Evolutionary conservation across 2,113 vertebrate species (phyloP).

Genomic region (Oreochromis aureus): DNA sequence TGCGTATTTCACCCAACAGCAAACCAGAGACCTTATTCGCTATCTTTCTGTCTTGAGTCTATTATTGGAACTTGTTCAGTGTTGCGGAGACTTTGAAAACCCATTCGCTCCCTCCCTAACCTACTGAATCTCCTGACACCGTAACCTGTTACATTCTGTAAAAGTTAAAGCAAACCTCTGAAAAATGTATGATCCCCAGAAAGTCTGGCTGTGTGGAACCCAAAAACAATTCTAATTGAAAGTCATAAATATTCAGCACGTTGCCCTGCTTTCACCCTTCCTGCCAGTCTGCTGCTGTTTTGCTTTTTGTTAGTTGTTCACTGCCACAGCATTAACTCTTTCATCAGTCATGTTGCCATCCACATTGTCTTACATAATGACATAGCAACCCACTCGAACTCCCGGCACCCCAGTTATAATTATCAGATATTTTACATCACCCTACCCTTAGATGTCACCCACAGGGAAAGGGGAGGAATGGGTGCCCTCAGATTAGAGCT

Average conservation of each 20-base stretch:
- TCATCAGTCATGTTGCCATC: not conserved
- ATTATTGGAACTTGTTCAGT: not conserved
- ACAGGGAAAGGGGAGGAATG: not conserved
- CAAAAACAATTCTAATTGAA: not conserved
- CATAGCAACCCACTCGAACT: not conserved
- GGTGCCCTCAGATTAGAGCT: not conserved
- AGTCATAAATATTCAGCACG: slow-evolving; percentile 7
- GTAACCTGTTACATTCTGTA: not conserved
- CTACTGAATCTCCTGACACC: not conserved
- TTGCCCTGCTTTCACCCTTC: not conserved
- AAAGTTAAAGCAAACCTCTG: not conserved
- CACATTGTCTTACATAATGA: not conserved
- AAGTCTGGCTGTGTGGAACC: not conserved
- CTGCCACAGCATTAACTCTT: not conserved
- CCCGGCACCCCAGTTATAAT: not conserved
- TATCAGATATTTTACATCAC: slow-evolving; percentile 1
- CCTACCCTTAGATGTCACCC: not conserved
- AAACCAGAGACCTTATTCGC: not conserved
- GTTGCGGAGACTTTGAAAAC: not conserved
- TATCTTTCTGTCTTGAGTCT: not conserved
- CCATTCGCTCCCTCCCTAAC: not conserved
- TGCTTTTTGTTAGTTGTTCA: not conserved
- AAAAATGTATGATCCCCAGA: not conserved
- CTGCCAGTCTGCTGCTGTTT: not conserved
- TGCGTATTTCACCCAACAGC: slow-evolving; percentile 3